These are phyloP conservation scores for Hemistola chrysoprasaria DNA, from an alignment of 2,888 invertebrate genomes.

Conservation along the genomic window DNA sequence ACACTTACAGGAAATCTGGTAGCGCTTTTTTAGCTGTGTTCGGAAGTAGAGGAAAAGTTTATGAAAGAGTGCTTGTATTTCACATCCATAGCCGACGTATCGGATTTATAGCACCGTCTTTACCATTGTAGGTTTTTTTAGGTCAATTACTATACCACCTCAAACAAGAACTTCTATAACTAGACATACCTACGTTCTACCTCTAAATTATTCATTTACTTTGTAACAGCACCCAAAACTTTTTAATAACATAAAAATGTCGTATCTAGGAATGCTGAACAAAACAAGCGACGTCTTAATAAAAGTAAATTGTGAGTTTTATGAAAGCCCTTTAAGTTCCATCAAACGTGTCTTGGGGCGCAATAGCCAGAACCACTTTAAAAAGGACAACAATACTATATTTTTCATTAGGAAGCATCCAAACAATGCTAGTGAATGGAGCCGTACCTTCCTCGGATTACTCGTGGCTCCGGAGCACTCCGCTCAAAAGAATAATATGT, in stretches of 20 bases:
- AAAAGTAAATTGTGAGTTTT: too few species aligned
- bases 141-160: too few species aligned
- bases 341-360: slow-evolving; percentile 27
- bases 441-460: slow-evolving; percentile 73
- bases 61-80: slow-evolving; percentile 21
- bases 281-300: slow-evolving; percentile 3
- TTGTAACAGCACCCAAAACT: too few species aligned
- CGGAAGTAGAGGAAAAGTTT: slow-evolving; percentile 37
- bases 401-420: slow-evolving; percentile 71
- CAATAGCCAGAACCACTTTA: slow-evolving; percentile 45
- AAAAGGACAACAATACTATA: slow-evolving; percentile 66
- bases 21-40: slow-evolving; percentile 39
- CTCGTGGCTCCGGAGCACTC: slow-evolving; percentile 63
- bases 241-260: slow-evolving; percentile 2
- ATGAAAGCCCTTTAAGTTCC: slow-evolving; percentile 18
- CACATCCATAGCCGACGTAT: slow-evolving; percentile 1
- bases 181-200: too few species aligned
- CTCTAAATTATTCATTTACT: not conserved
- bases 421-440: slow-evolving; percentile 73
- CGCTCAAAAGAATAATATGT: slow-evolving; percentile 80
- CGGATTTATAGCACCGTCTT: slow-evolving; percentile 3
- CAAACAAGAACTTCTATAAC: too few species aligned
- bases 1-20: slow-evolving; percentile 58
- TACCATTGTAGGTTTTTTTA: too few species aligned
- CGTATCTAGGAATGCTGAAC: not conserved